Evolutionary conservation across 2,113 vertebrate genomes (phyloP).

Genomic region (Paradoxurus hermaphroditus): DNA sequence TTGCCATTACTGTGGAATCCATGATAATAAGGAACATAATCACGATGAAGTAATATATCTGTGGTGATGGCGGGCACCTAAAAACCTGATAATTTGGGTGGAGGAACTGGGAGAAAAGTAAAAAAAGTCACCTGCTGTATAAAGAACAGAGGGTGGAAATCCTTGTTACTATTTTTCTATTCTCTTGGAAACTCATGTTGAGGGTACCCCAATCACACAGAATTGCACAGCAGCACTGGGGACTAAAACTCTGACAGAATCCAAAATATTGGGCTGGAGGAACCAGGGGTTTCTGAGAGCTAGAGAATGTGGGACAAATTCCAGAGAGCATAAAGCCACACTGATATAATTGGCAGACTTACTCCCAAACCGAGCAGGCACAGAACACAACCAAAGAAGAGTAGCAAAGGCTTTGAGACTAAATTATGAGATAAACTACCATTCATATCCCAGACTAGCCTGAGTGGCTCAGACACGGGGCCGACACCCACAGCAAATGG

Average conservation of each 20-base stretch:
- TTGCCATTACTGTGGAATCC: not conserved
- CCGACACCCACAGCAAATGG: not conserved
- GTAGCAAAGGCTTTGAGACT: not conserved
- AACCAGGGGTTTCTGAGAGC: not conserved
- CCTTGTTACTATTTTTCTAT: not conserved
- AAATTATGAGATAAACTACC: not conserved
- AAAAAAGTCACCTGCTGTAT: not conserved
- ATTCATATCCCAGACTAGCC: not conserved
- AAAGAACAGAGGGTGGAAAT: not conserved
- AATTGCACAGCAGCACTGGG: not conserved
- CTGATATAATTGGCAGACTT: not conserved
- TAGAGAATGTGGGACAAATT: not conserved
- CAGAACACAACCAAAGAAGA: not conserved
- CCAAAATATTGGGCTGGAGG: not conserved
- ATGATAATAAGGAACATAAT: not conserved
- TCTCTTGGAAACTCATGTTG: not conserved
- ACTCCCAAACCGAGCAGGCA: not conserved
- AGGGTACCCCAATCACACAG: not conserved
- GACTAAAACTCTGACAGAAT: not conserved
- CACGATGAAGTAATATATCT: not conserved
- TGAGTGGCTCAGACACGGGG: not conserved
- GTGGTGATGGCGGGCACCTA: not conserved
- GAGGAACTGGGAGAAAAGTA: not conserved
- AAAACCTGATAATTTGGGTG: not conserved
- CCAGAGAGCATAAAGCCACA: not conserved